Conservation (phyloP, 2,888 invertebrate genomes). For the Caenorhabditis doughertyi region DNA sequence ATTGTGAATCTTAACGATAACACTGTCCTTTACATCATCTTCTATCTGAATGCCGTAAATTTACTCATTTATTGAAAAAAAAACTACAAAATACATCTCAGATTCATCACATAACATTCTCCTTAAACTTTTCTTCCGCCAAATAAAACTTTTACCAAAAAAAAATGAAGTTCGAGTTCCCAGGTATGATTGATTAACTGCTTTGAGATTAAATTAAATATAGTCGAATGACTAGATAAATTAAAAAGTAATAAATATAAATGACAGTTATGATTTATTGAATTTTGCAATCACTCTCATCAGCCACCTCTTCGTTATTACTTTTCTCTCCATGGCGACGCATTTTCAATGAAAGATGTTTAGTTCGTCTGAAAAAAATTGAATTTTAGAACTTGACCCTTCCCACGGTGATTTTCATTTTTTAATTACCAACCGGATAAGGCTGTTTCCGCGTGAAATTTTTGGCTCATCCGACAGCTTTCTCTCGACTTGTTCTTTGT, state of each 20-base stretch:
- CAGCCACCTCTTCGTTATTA: conserved; percentile 63
- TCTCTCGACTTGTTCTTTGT: conserved; percentile 65
- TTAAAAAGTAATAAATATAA: neutral
- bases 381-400: neutral
- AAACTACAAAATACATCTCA: neutral
- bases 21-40: neutral
- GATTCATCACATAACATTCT: conserved; percentile 46
- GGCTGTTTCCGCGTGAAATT: conserved; percentile 66
- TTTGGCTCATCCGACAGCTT: conserved; percentile 68
- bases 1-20: neutral
- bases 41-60: neutral
- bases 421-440: conserved; percentile 59
- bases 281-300: conserved; percentile 75
- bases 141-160: conserved; percentile 38
- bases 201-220: neutral
- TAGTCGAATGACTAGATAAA: neutral
- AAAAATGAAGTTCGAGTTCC: conserved; percentile 19
- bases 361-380: conserved; percentile 70
- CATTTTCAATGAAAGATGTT: conserved; percentile 79
- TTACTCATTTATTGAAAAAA: neutral
- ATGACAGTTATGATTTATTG: conserved; percentile 50
- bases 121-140: conserved; percentile 32
- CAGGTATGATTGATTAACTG: conserved; percentile 4
- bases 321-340: conserved; percentile 74
- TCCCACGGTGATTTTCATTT: neutral